These are phyloP conservation scores for Drosophila subsilvestris DNA, from an alignment of 2,888 invertebrate genomes.

Conservation along the genomic window DNA sequence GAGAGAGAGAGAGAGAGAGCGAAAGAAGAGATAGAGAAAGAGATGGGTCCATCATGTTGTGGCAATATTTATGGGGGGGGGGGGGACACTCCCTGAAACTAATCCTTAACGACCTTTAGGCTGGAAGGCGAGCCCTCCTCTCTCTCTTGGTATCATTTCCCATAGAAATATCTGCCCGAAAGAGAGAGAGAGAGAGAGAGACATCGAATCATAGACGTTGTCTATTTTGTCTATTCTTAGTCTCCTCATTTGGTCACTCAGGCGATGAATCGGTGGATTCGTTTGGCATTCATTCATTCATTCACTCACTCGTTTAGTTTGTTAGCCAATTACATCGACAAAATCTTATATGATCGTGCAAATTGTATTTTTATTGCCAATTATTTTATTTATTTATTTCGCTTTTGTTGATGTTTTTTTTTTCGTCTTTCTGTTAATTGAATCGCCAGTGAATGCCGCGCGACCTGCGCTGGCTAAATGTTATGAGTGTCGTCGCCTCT, in stretches of 20 bases:
- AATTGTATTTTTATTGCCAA: conserved; percentile 79
- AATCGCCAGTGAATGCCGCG: conserved; percentile 39
- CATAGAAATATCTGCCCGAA: neutral
- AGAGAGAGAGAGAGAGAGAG: too few species aligned
- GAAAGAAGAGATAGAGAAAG: neutral
- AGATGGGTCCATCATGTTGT: conserved; percentile 14
- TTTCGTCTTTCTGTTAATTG: conserved; percentile 19
- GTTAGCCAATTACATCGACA: conserved; percentile 67
- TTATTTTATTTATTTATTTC: conserved; percentile 78
- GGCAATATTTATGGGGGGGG: neutral
- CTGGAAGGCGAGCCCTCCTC: too few species aligned
- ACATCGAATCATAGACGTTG: neutral
- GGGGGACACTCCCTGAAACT: too few species aligned
- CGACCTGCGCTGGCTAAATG: conserved; percentile 23
- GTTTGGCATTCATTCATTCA: conserved; percentile 18
- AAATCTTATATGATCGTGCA: conserved; percentile 77
- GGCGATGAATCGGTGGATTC: conserved; percentile 20
- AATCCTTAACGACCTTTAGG: too few species aligned
- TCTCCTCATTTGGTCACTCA: conserved; percentile 2
- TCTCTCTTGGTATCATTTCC: neutral
- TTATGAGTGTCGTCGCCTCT: conserved; percentile 23
- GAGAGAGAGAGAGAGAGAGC: neutral
- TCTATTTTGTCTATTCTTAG: conserved; percentile 1
- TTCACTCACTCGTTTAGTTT: conserved; percentile 46
- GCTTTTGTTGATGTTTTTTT: conserved; percentile 44